These are phyloP conservation scores for Neotragus moschatus DNA, from an alignment of 2,113 vertebrate species.

Conservation along the genomic window DNA sequence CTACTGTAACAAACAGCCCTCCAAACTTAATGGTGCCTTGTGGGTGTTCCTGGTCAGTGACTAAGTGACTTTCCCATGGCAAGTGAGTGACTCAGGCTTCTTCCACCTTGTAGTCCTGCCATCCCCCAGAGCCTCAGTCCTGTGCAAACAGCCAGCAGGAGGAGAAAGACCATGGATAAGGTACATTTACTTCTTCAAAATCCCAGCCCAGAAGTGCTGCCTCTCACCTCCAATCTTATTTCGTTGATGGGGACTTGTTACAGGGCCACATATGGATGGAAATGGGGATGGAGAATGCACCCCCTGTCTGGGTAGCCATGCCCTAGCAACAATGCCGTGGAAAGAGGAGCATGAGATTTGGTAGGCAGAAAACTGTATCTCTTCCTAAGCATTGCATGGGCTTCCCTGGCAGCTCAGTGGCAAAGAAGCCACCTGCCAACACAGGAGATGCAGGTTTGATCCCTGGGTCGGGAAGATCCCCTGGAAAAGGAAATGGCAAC, in stretches of 20 bases:
- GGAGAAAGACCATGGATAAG: neutral
- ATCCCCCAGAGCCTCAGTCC: neutral
- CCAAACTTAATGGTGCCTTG: neutral
- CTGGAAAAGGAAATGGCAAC: neutral
- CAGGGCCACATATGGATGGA: neutral
- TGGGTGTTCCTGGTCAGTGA: neutral
- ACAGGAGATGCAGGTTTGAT: neutral
- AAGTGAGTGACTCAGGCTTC: neutral
- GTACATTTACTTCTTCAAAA: neutral
- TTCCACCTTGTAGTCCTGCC: neutral
- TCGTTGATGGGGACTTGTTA: neutral
- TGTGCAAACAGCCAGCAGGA: neutral
- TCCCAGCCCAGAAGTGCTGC: neutral
- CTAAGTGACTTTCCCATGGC: neutral
- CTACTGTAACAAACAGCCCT: neutral
- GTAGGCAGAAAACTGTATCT: neutral
- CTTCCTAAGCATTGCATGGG: neutral
- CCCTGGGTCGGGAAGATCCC: neutral
- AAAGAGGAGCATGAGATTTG: neutral
- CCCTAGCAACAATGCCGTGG: neutral
- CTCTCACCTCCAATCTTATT: neutral
- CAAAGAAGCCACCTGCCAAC: neutral
- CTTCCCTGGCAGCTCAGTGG: neutral
- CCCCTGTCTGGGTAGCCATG: neutral
- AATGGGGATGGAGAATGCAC: neutral